Percentiles rank a stretch among this genome's conserved stretches.
Conservation (phyloP, 2,888 invertebrate species). For the Harmothoe impar region DNA sequence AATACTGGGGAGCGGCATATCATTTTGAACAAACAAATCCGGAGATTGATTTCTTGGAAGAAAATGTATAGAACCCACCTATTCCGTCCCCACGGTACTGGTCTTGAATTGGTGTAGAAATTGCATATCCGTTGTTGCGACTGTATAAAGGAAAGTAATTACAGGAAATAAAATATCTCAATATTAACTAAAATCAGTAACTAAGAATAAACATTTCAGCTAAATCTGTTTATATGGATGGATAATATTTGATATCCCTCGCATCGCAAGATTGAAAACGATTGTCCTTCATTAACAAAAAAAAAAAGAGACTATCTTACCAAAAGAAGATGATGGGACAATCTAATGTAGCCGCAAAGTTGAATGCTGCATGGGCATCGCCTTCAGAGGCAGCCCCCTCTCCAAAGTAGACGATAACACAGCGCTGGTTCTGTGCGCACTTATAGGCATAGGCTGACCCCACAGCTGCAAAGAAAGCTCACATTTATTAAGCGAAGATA, state of each 20-base stretch:
- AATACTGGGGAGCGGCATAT: too few species aligned
- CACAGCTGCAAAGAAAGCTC: conserved; percentile 28
- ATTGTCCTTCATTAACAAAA: too few species aligned
- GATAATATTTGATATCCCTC: too few species aligned
- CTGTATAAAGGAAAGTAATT: conserved; percentile 82
- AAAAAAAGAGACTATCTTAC: too few species aligned
- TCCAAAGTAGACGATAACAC: conserved; percentile 80
- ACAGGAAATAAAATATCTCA: too few species aligned
- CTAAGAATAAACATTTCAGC: too few species aligned
- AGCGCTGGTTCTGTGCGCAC: conserved; percentile 87
- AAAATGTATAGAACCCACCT: conserved; percentile 79
- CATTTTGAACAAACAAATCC: too few species aligned
- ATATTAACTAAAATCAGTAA: too few species aligned
- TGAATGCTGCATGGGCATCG: conserved; percentile 97
- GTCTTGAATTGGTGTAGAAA: conserved; percentile 94
- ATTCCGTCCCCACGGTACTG: conserved; percentile 97
- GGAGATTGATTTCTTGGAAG: background rate
- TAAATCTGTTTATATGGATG: too few species aligned
- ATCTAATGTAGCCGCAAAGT: conserved; percentile 95
- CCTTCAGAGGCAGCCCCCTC: conserved; percentile 97
- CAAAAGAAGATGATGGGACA: conserved; percentile 96
- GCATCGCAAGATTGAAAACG: too few species aligned
- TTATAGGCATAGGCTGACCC: conserved; percentile 96
- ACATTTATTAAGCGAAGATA: too few species aligned
- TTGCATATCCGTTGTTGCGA: conserved; percentile 98